Percentiles rank a stretch among this genome's conserved stretches.
These are phyloP conservation scores for Cisticola juncidis DNA, from an alignment of 2,113 vertebrate species.

Conservation along the genomic window DNA sequence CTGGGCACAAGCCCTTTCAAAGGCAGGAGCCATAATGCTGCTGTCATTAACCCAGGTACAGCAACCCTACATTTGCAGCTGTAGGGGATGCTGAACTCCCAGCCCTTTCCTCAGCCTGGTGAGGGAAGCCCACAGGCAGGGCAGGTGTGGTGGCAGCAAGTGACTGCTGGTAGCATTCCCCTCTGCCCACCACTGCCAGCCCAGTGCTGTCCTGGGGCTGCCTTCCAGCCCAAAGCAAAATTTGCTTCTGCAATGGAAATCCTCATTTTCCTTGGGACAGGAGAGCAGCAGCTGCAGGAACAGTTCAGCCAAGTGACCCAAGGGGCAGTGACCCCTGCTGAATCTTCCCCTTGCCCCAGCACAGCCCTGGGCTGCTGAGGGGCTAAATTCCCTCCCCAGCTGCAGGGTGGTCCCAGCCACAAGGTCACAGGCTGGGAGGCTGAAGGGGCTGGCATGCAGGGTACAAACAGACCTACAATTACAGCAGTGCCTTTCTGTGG, in stretches of 20 bases:
- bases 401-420: background rate
- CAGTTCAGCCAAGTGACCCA: background rate
- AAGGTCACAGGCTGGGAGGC: background rate
- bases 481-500: background rate
- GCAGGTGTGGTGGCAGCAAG: background rate
- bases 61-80: background rate
- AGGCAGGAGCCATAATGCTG: background rate
- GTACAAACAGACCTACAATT: background rate
- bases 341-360: background rate
- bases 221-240: background rate
- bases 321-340: background rate
- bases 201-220: background rate
- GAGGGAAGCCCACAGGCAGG: background rate
- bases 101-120: rapidly evolving
- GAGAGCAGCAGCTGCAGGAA: background rate
- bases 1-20: background rate
- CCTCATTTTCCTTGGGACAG: background rate
- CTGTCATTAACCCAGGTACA: background rate
- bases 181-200: background rate
- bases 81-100: background rate
- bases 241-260: background rate
- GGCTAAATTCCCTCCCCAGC: background rate
- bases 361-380: background rate
- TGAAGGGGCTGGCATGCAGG: background rate
- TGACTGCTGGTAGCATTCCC: background rate